Evolutionary conservation across 2,888 invertebrate genomes (phyloP), one percentile per base, ranked within the genome.

Genomic region (Campoplex capitator): DNA sequence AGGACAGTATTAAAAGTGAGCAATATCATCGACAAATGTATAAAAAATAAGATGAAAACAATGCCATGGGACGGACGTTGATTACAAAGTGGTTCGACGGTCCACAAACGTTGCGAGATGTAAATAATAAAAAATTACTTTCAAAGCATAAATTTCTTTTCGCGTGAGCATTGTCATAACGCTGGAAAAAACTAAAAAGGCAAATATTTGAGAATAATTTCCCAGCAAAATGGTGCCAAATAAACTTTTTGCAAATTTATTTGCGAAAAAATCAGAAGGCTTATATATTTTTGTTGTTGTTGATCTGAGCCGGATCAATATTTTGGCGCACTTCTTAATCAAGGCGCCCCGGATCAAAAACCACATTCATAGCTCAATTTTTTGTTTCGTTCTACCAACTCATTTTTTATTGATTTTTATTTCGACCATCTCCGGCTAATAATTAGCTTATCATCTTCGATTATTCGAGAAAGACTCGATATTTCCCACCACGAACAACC

Each of bases 61-160:
- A 13, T 74, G 75, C 77, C 68, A 73, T 67, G n/a, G 16, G 45
- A 56, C 1, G 54, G 16, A 8, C 42, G 56, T 45, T 11, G 11
- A 45, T 45, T 45, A 45, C 11, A 45, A 45, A 42, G 51, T 18
- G 32, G 13, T 13, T 18, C 7, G 28, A 16, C 32, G 35, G 9
- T 3, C 18, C 48, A 38, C 45, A 45, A 13, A 23, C 56, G 48
- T 74, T 51, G 51, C 62, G 54, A 38, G 2, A 67, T 85, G 85
- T 85, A 85, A 77, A 85, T 85, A 85, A 38, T 85, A 81, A 81
- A 81, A 75, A 84, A 68, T 76, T 32, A 56, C 23, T 35, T 51
- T 32, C 56, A 28, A 32, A 48, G 45, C 6, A n/a, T 0, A 51
- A 51, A 3, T 48, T 48, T 16, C 1, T 51, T 51, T 51, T 51